Evolutionary conservation across 2,888 invertebrate genomes (phyloP), one percentile per base, ranked within the genome.

Genomic region (Cheilosia variabilis): DNA sequence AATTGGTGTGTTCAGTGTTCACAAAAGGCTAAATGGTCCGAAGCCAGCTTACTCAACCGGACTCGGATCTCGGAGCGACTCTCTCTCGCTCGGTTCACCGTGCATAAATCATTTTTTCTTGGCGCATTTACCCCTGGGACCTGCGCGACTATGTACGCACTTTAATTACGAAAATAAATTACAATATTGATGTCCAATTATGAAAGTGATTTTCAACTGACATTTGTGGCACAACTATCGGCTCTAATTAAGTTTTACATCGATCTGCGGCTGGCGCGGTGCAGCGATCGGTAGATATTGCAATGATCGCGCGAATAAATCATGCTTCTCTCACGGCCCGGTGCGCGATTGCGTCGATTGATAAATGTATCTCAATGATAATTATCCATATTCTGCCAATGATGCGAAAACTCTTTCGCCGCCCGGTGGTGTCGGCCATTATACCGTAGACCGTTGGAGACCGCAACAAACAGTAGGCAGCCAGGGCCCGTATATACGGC

Each of bases 351-450:
- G 52, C 52, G 52, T 13, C 52, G 45, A 77, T 72, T 77, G 86
- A 86, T 86, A 81, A 86, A 86, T 86, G 81, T 86, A 86, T 81
- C 81, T 76, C 81, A 68, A 76, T 72, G 76, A 77, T 86, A 86
- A 86, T 81, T 86, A 81, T 81, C 81, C 72, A 65, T 77, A 77
- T 76, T 76, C 71, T 71, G 69, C 53, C 80, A 60, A 80, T 81
- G 62, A 57, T n/a, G 57, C 52, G 77, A 72, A 60, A 58, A 80
- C 75, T 80, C 65, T 80, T 79, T 75, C 50, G 55, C 58, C 53
- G 45, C 45, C 41, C 52, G 76, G 34, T 17, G 37, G 19, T 13
- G 13, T 13, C 2, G 37, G 34, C 45, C 63, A 62, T 73, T 47
- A 31, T n/a, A 37, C 3, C 19, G 4, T 17, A 15, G 58, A 58